Conservation (phyloP, 1,140 invertebrate species). For the Dendroctonus valens region DNA sequence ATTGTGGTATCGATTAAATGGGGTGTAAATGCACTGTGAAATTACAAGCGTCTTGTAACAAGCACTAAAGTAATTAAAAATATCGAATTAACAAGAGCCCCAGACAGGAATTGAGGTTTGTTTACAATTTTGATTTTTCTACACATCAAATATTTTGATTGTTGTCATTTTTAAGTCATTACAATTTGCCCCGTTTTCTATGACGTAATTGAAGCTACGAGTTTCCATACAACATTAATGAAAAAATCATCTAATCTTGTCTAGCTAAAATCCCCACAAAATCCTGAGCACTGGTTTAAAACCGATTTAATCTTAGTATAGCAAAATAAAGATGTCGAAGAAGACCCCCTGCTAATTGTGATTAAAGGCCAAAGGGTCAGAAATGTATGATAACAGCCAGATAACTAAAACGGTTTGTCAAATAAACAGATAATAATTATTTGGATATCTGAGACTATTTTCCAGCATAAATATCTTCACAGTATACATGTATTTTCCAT, state of each 20-base stretch:
- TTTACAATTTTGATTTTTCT: not conserved
- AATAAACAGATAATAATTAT: not conserved
- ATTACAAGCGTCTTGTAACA: not conserved
- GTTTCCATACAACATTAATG: too few relatives aligned
- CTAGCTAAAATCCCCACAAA: too few relatives aligned
- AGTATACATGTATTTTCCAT: not conserved
- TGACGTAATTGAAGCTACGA: too few relatives aligned
- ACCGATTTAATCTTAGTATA: too few relatives aligned
- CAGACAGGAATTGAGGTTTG: not conserved
- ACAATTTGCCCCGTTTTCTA: too few relatives aligned
- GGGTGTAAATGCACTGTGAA: slow-evolving; percentile 18
- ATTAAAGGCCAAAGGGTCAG: not conserved
- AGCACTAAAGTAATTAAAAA: slow-evolving; percentile 15
- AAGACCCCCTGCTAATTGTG: not conserved
- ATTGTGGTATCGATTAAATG: slow-evolving; percentile 43
- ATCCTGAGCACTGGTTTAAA: too few relatives aligned
- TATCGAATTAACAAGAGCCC: slow-evolving; percentile 26
- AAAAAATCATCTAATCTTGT: too few relatives aligned
- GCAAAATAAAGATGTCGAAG: too few relatives aligned
- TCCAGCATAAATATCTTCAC: not conserved
- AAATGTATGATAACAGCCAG: not conserved
- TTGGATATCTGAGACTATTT: not conserved
- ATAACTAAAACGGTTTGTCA: not conserved
- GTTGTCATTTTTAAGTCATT: too few relatives aligned
- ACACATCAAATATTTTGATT: too few relatives aligned